phyloP scores from a whole-genome alignment of 2,888 invertebrate genomes.

The Monochamus alternatus region DNA sequence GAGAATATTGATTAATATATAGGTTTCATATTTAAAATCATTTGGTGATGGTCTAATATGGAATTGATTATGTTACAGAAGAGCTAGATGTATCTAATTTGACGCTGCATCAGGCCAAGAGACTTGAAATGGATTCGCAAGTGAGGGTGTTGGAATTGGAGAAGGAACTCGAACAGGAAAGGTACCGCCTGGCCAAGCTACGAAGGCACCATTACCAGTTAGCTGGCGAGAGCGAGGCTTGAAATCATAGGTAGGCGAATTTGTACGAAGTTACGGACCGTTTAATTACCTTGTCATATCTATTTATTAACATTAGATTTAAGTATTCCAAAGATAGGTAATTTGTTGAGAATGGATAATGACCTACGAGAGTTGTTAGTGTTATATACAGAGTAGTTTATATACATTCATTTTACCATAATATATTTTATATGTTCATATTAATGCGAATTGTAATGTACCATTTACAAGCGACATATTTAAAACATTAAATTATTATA shows the following conservation, averaged over 20 bases:
- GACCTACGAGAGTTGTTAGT: slow-evolving; percentile 49
- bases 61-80: slow-evolving; percentile 73
- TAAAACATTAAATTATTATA: slow-evolving; percentile 47
- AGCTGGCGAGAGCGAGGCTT: slow-evolving; percentile 76
- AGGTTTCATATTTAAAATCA: no score
- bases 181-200: slow-evolving; percentile 87
- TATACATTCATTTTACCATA: slow-evolving; percentile 56
- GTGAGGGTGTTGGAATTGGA: slow-evolving; percentile 95
- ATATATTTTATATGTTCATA: slow-evolving; percentile 59
- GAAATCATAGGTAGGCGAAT: slow-evolving; percentile 39
- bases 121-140: slow-evolving; percentile 97
- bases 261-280: neutral
- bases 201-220: slow-evolving; percentile 94
- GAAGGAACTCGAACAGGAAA: slow-evolving; percentile 90
- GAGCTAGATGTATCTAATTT: slow-evolving; percentile 92
- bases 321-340: slow-evolving; percentile 51
- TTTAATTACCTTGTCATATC: slow-evolving; percentile 37
- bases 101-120: slow-evolving; percentile 94
- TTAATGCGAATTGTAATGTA: slow-evolving; percentile 50
- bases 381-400: slow-evolving; percentile 56
- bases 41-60: no score
- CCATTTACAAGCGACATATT: slow-evolving; percentile 43
- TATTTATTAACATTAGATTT: slow-evolving; percentile 52
- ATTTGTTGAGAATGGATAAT: slow-evolving; percentile 44
- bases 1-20: slow-evolving; percentile 12